phyloP scores from a whole-genome alignment of 2,113 vertebrate genomes.

The Platysteira castanea region DNA sequence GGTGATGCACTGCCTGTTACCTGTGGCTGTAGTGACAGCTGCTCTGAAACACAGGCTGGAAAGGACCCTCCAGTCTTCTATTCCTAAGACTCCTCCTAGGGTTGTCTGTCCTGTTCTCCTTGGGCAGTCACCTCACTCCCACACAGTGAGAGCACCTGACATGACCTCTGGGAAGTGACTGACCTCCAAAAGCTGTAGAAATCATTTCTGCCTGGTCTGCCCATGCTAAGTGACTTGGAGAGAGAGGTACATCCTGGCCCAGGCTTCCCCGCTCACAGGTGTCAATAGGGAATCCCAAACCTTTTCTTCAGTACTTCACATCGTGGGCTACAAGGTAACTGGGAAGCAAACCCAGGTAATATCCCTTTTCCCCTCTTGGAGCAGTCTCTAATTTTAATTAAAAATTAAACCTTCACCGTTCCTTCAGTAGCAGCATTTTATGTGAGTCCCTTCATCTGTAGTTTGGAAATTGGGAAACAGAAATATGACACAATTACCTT shows the following conservation, averaged over 20 bases:
- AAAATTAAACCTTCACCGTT: not conserved
- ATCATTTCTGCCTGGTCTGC: not conserved
- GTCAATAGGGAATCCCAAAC: not conserved
- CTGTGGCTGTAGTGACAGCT: not conserved
- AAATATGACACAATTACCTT: conserved; percentile 34
- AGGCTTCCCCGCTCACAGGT: not conserved
- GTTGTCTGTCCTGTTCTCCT: not conserved
- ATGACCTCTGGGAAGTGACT: not conserved
- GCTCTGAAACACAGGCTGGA: not conserved
- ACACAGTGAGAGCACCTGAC: not conserved
- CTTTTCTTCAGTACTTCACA: not conserved
- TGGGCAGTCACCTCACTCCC: not conserved
- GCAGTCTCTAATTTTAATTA: not conserved
- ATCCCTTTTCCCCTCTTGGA: not conserved
- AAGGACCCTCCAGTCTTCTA: not conserved
- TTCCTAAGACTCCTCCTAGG: not conserved
- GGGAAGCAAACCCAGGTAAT: not conserved
- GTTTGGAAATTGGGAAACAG: not conserved
- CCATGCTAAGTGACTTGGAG: not conserved
- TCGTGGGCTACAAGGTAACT: not conserved
- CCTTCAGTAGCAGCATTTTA: not conserved
- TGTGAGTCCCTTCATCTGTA: not conserved
- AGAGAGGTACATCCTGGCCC: not conserved
- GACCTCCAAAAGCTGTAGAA: not conserved
- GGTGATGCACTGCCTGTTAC: not conserved